These are phyloP conservation scores for Alloscopus bannaensis DNA, from an alignment of 2,888 invertebrate species.

Conservation along the genomic window DNA sequence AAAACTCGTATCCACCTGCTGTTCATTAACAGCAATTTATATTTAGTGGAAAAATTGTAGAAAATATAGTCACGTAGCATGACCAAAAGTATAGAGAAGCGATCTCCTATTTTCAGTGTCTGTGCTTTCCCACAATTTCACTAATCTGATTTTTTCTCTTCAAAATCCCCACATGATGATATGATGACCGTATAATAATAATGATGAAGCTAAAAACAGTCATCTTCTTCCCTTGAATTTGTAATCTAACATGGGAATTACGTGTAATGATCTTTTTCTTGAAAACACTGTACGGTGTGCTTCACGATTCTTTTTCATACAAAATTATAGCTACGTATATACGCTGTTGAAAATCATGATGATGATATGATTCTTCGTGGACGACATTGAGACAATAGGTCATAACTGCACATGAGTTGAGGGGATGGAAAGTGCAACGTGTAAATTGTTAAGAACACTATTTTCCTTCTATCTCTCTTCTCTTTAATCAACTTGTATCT, in stretches of 20 bases:
- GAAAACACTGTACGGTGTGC: not conserved
- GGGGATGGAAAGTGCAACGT: conserved; percentile 3
- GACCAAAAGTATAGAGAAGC: not conserved
- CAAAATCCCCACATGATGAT: not conserved
- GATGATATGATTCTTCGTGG: not conserved
- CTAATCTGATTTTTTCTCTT: not conserved
- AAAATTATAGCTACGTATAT: not conserved
- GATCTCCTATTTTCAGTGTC: not conserved
- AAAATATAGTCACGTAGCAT: conserved; percentile 16
- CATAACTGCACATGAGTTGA: not conserved
- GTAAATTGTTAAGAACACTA: conserved; percentile 32
- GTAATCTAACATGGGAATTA: not conserved
- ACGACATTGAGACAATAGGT: conserved; percentile 33
- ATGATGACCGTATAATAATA: not conserved
- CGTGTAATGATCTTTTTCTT: not conserved
- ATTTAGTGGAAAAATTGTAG: conserved; percentile 20
- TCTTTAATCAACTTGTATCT: conserved; percentile 13
- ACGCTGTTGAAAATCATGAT: not conserved
- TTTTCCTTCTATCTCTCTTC: not conserved
- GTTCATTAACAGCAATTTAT: no score
- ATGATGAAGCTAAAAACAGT: not conserved
- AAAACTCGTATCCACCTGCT: conserved; percentile 11
- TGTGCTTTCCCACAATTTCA: not conserved
- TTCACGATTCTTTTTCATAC: not conserved
- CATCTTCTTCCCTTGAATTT: conserved; percentile 5